These are phyloP conservation scores for Apamea sordens DNA, from an alignment of 2,888 invertebrate genomes.

Conservation along the genomic window DNA sequence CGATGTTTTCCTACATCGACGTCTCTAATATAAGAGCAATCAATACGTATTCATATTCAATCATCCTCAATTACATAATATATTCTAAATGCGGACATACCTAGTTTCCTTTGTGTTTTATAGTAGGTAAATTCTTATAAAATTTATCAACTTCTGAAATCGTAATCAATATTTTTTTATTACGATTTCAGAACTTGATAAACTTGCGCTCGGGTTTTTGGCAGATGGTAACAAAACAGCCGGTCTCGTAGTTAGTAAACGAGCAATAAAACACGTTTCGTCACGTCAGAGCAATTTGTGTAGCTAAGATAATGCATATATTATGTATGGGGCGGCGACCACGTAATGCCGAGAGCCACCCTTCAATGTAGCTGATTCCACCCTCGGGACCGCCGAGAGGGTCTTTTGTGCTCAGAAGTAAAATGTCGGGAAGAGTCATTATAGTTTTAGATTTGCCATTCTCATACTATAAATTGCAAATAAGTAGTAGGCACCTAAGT, in stretches of 20 bases:
- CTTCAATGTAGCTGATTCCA: constrained; percentile 78
- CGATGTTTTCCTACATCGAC: not conserved
- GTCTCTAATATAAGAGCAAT: not conserved
- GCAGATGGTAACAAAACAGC: constrained; percentile 44
- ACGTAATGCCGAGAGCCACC: constrained; percentile 75
- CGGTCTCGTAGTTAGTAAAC: constrained; percentile 58
- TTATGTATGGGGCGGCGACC: constrained; percentile 75
- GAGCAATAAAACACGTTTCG: constrained; percentile 71
- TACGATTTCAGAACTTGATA: no score
- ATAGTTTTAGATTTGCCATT: constrained; percentile 48
- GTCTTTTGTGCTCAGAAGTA: constrained; percentile 68
- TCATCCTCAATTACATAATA: not conserved
- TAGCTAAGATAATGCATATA: constrained; percentile 77
- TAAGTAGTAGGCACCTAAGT: constrained; percentile 9
- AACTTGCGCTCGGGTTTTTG: constrained; percentile 21
- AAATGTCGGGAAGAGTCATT: constrained; percentile 68
- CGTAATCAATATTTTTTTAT: constrained; percentile 7
- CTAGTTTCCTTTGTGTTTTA: not conserved
- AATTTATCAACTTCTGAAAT: constrained; percentile 6
- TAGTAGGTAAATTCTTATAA: not conserved
- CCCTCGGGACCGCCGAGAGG: constrained; percentile 74
- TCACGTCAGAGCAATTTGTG: constrained; percentile 73
- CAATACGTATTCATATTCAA: not conserved
- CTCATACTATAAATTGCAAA: constrained; percentile 20
- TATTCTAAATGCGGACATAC: not conserved